Evolutionary conservation across 2,113 vertebrate genomes (phyloP), one percentile per base, ranked within the genome.

Genomic region (Calyptommatus sinebrachiatus): DNA sequence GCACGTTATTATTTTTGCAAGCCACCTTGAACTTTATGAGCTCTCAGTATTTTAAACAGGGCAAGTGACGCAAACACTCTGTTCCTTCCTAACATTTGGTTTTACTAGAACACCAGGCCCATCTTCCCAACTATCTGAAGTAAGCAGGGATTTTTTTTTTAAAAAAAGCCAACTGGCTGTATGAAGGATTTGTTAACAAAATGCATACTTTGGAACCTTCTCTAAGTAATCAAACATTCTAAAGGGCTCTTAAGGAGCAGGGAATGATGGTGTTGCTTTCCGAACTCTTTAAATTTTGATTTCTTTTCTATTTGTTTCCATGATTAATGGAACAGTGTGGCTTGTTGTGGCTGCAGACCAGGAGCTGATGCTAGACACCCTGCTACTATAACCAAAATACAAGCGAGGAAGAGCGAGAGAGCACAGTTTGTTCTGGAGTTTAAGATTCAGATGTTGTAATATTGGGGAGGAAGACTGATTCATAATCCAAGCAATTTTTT

Each of bases 371-470:
- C 50, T 18, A 7, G 48, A 57, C 18, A 41, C 63, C 16, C 4
- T 1, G 24, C 50, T 45, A 16, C 63, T 68, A 24, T 10, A 45
- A 60, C 50, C 48, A 60, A 45, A 60, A 35, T 16, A 28, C 14
- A 41, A 22, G 78, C 28, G 48, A 68, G 35, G 28, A 57, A 22
- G 35, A 4, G 26, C 68, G 48, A 41, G 57, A 4, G 72, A 75
- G 79, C 65, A 81, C 79, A 69, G 60, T 29, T 29, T 69, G 79
- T 75, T 69, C 72, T 24, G 7, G 53, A 60, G 65, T 46, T 81
- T 75, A 69, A 81, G 21, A 65, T 14, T 60, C 7, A 18, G 63
- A 68, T 81, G 79, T 81, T 28, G 79, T 69, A 75, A 80, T 18
- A 26, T 16, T 28, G 21, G 31, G 26, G 21, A 60, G 16, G 63